Evolutionary conservation across 2,113 vertebrate genomes (phyloP), one percentile per base, ranked within the genome.

Genomic region (Neofelis nebulosa): DNA sequence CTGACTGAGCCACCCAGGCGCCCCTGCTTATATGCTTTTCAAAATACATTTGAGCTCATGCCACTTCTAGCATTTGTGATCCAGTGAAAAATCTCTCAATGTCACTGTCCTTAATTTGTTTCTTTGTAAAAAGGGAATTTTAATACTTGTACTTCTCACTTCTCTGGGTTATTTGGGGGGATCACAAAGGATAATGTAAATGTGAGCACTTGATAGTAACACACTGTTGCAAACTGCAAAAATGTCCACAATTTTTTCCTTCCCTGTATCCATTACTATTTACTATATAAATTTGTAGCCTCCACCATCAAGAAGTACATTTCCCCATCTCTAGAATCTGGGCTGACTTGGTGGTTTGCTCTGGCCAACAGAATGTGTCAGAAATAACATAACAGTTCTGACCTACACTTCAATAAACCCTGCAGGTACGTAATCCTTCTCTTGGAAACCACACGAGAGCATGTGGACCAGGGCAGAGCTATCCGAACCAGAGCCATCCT

Each of bases 391-490:
- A 29, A 89, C 48, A 61, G 2, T 84, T 57, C 41, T 78, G 45
- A 74, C 16, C 25, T 38, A 68, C n/a, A 15, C 84, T n/a, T 78
- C 68, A 52, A 27, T 16, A 78, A 87, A 76, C 16, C 10, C 8
- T 74, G 7, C 16, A n/a, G 1, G 7, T 18, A 0, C 50, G 31
- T 38, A 5, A 57, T 5, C 45, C 33, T 25, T 66, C 71, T 48
- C 27, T 45, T 73, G 36, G 15, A 48, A 48, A 33, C 25, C 36
- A 25, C 1, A 0, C n/a, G 19, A 45, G 1, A 91, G 33, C 12
- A 5, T 0, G 0, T 48, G 18, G 38, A 57, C 3, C 36, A 79
- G 19, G 16, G 21, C 16, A 11, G 33, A 84, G 19, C 31, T 33
- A 29, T 23, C 25, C 57, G 5, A 33, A 36, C 36, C 48, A 69